These are phyloP conservation scores for Grammomys surdaster DNA, from an alignment of 2,113 vertebrate species.

Conservation along the genomic window DNA sequence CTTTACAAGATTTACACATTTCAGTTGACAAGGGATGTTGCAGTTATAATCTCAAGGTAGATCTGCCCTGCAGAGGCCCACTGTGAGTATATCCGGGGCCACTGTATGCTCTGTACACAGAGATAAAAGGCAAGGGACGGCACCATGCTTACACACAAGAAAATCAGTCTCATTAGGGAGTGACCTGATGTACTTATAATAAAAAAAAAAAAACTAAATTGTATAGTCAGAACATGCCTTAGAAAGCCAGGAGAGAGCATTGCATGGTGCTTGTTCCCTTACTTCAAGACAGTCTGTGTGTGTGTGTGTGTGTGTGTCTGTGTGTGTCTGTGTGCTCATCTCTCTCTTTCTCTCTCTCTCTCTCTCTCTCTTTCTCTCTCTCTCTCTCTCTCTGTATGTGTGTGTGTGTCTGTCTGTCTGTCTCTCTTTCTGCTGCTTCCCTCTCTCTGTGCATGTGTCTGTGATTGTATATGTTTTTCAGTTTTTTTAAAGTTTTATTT, in stretches of 20 bases:
- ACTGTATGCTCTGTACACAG: not conserved
- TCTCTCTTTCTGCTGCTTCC: not conserved
- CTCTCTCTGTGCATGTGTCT: not conserved
- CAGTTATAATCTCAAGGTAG: not conserved
- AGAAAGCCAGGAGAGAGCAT: not conserved
- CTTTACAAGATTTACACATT: not conserved
- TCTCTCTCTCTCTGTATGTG: not conserved
- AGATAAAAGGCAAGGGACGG: not conserved
- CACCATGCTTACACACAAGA: not conserved
- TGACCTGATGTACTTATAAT: not conserved
- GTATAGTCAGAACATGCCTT: not conserved
- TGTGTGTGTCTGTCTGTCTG: not conserved
- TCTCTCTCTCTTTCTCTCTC: not conserved
- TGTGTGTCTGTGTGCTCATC: not conserved
- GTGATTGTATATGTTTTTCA: not conserved
- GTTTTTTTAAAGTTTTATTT: not conserved
- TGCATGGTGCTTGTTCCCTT: not conserved
- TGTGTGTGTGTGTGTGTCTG: not conserved
- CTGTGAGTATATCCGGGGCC: not conserved
- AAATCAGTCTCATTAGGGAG: not conserved
- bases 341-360: not conserved
- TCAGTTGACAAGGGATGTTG: not conserved
- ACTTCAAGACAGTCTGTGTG: not conserved
- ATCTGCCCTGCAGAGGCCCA: not conserved
- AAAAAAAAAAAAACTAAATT: constrained; percentile 3